These are phyloP conservation scores for Petrocephalus schoutedeni DNA, from an alignment of 2,797 vertebrate species.

Conservation along the genomic window DNA sequence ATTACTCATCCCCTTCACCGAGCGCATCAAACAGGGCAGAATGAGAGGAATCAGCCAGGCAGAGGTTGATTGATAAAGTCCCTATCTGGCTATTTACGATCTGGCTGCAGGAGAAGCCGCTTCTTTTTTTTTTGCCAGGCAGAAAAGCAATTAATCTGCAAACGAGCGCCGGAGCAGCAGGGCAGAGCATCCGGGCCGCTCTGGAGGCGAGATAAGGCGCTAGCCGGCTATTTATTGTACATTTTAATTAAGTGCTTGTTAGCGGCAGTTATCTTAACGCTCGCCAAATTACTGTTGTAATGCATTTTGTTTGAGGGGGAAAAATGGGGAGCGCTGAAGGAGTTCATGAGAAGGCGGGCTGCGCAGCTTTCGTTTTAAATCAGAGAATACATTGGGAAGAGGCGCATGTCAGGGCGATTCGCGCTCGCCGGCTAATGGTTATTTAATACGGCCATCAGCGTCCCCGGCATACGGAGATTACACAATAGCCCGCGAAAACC, in stretches of 20 bases:
- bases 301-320: slow-evolving; percentile 96
- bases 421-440: slow-evolving; percentile 97
- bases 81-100: slow-evolving; percentile 98
- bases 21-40: slow-evolving; percentile 67
- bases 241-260: slow-evolving; percentile 99
- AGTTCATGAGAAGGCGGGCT: slow-evolving; percentile 73
- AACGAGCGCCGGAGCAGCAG: slow-evolving; percentile 95
- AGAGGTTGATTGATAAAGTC: slow-evolving; percentile 93
- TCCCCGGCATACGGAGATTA: slow-evolving; percentile 94
- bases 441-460: slow-evolving; percentile 99
- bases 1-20: slow-evolving; percentile 47
- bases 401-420: slow-evolving; percentile 89
- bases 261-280: slow-evolving; percentile 99
- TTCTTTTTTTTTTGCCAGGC: slow-evolving; percentile 76
- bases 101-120: slow-evolving; percentile 89
- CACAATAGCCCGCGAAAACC: slow-evolving; percentile 99
- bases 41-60: slow-evolving; percentile 71
- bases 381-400: slow-evolving; percentile 96
- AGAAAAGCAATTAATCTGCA: slow-evolving; percentile 99
- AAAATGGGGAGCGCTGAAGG: slow-evolving; percentile 71
- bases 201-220: slow-evolving; percentile 92
- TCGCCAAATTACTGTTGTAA: slow-evolving; percentile 99
- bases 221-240: slow-evolving; percentile 99
- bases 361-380: slow-evolving; percentile 98
- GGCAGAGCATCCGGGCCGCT: slow-evolving; percentile 85